Evolutionary conservation across 1,140 invertebrate genomes (phyloP), one percentile per base, ranked within the genome.

Genomic region (Zaprionus capensis): DNA sequence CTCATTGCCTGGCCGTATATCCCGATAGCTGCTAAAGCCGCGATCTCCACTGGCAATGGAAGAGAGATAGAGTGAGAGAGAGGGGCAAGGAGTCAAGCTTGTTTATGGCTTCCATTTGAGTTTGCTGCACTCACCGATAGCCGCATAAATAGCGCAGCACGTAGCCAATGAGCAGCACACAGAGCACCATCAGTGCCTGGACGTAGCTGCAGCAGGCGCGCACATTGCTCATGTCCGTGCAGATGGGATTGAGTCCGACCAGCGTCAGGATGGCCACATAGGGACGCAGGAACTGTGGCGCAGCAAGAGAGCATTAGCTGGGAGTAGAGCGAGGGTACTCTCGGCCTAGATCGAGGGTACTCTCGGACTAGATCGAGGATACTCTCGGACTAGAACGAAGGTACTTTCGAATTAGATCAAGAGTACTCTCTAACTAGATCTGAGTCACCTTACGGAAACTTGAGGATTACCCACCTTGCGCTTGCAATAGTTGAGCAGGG

Each of bases 401-500:
- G 6, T 28, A 28, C 28, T 28, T 7, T 28, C 28, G 26, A 1
- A 7, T 6, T 6, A 7, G 26, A 26, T 5, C 26, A 5, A 26
- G 0, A 0, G 26, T 26, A 26, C 26, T 26, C 26, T 26, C 5
- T 0, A 26, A 9, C 1, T 31, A 31, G 31, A 3, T 11, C 9
- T 1, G 9, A 11, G 31, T 0, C 31, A 34, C 31, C 31, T 34
- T 34, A 11, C 3, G 9, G 9, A 0, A 0, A 34, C 9, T 34
- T 34, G 1, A 22, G 11, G 46, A 1, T 2, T 51, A 24, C 78
- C 78, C 81, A 94, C 94, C 93, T 96, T 96, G 49, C 95, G 94
- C 93, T 97, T 96, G 92, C 96, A 97, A 81, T 96, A 96, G 90
- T 95, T 94, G 90, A 97, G 93, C 70, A 97, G 94, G 31, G 96